Percentiles rank a stretch among this genome's conserved stretches.
Evolutionary conservation across 2,797 vertebrate genomes (phyloP).

Genomic region (Crotalus adamanteus): DNA sequence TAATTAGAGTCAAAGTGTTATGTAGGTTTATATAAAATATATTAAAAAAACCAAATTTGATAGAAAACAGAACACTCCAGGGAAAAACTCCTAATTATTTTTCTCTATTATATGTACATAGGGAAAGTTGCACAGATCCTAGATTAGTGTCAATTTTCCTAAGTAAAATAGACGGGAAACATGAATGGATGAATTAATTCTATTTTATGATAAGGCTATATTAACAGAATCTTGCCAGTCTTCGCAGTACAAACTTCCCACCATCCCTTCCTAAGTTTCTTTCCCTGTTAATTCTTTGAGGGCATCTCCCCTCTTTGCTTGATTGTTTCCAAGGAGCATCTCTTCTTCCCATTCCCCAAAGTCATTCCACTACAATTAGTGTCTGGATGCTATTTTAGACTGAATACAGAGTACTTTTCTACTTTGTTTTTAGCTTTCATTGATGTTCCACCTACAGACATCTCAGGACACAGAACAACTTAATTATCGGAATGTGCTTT

Average conservation of each 20-base stretch:
- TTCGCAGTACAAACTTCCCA: neutral
- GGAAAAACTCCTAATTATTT: neutral
- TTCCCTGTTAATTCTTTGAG: neutral
- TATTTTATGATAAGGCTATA: neutral
- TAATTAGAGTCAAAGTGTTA: slow-evolving; percentile 20
- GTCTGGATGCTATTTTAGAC: neutral
- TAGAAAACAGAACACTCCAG: neutral
- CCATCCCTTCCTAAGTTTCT: neutral
- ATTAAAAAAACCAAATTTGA: neutral
- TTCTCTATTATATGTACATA: neutral
- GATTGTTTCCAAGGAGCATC: neutral
- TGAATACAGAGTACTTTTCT: neutral
- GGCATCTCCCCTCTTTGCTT: neutral
- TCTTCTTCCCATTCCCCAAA: neutral
- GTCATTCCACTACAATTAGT: neutral
- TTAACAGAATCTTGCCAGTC: neutral
- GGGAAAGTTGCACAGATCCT: neutral
- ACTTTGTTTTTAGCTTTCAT: neutral
- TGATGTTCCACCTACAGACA: neutral
- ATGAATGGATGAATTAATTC: neutral
- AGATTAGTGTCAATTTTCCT: neutral
- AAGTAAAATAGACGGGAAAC: neutral
- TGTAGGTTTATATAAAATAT: slow-evolving; percentile 13
- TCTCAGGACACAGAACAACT: neutral
- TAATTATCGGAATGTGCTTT: neutral